Conservation (phyloP, 1,140 invertebrate genomes). For the Nasonia giraulti region DNA sequence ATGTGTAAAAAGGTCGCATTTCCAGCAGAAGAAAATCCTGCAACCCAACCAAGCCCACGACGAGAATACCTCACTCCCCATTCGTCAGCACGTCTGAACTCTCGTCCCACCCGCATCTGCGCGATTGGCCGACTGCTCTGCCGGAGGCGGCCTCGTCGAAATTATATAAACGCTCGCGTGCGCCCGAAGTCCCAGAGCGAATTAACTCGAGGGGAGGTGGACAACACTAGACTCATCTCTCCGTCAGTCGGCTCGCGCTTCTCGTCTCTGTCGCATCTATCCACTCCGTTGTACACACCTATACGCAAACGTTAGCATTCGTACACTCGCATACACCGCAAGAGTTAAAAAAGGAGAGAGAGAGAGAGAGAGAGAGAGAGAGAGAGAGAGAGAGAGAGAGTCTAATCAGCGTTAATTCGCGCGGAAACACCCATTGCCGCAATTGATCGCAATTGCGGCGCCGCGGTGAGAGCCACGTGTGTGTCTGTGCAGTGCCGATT, state of each 20-base stretch:
- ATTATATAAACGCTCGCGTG: slow-evolving; percentile 38
- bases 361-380: not conserved
- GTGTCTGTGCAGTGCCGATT: not conserved
- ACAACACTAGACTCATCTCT: not conserved
- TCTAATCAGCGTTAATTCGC: slow-evolving; percentile 23
- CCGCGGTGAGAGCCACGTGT: not conserved
- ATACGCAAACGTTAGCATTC: not conserved
- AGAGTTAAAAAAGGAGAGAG: not conserved
- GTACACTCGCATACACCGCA: not conserved
- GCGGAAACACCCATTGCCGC: slow-evolving; percentile 7
- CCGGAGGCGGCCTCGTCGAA: slow-evolving; percentile 2
- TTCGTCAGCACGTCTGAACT: not conserved
- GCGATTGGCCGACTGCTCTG: not conserved
- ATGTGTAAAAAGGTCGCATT: too few relatives aligned
- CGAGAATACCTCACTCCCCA: not conserved
- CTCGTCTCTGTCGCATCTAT: slow-evolving; percentile 10
- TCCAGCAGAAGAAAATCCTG: too few relatives aligned
- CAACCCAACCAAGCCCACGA: too few relatives aligned
- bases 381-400: slow-evolving; percentile 3
- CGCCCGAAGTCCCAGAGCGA: not conserved
- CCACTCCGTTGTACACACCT: not conserved
- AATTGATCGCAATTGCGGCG: slow-evolving; percentile 32
- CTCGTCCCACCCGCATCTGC: not conserved
- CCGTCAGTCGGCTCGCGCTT: slow-evolving; percentile 22
- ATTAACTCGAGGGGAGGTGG: slow-evolving; percentile 2